Conservation (phyloP, 2,797 vertebrate genomes). For the Danio kyathit region DNA sequence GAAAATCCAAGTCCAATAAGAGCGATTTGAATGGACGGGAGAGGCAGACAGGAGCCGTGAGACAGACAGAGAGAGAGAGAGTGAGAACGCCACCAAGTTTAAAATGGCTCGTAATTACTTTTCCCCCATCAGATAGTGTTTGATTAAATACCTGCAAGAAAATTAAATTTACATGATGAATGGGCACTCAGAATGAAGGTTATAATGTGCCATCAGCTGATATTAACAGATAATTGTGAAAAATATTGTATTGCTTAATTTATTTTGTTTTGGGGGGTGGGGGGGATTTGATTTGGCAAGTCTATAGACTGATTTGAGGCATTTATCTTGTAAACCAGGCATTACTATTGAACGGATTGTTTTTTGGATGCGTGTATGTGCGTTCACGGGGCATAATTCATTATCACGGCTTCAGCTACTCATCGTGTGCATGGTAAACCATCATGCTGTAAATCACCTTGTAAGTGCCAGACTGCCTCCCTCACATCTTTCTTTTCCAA, state of each 20-base stretch:
- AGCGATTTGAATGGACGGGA: slow-evolving; percentile 67
- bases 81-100: slow-evolving; percentile 77
- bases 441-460: slow-evolving; percentile 74
- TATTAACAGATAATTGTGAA: slow-evolving; percentile 86
- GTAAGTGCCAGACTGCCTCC: slow-evolving; percentile 65
- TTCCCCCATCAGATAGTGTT: slow-evolving; percentile 88
- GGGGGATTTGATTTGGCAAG: slow-evolving; percentile 73
- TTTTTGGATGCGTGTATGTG: slow-evolving; percentile 37
- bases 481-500: slow-evolving; percentile 17
- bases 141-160: slow-evolving; percentile 95
- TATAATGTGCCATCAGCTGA: slow-evolving; percentile 85
- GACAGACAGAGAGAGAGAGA: slow-evolving; percentile 49
- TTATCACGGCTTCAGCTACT: slow-evolving; percentile 68
- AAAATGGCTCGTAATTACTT: slow-evolving; percentile 89
- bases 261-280: slow-evolving; percentile 81
- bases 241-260: slow-evolving; percentile 84
- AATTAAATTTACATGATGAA: slow-evolving; percentile 96
- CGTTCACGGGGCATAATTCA: slow-evolving; percentile 66
- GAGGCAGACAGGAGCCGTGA: slow-evolving; percentile 53
- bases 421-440: slow-evolving; percentile 61
- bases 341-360: slow-evolving; percentile 73
- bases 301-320: slow-evolving; percentile 68
- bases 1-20: slow-evolving; percentile 63
- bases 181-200: slow-evolving; percentile 84
- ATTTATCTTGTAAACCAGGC: slow-evolving; percentile 81